phyloP scores from a whole-genome alignment of 2,113 vertebrate species.

The Parus major region DNA sequence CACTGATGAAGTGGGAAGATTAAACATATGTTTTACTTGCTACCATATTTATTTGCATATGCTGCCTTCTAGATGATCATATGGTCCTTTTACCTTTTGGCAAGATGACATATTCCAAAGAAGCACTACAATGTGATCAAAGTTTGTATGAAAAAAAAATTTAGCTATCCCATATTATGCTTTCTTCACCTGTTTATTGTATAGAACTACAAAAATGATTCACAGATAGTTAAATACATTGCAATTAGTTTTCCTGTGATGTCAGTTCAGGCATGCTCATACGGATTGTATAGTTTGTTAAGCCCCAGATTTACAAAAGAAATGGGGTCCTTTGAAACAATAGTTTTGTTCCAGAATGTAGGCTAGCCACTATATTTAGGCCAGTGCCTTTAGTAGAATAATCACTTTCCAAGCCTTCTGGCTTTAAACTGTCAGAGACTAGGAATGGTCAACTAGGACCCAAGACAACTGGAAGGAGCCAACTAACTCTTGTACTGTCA shows the following conservation, averaged over 20 bases:
- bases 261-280: neutral
- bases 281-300: neutral
- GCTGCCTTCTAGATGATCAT: conserved; percentile 52
- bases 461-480: neutral
- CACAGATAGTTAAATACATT: neutral
- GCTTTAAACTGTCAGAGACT: neutral
- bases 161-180: neutral
- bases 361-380: neutral
- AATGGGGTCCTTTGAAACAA: neutral
- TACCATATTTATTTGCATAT: conserved; percentile 66
- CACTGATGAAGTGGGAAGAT: conserved; percentile 57
- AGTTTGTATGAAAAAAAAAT: neutral
- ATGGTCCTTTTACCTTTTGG: conserved; percentile 68
- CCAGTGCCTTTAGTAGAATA: neutral
- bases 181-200: neutral
- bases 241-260: neutral
- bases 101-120: conserved; percentile 42
- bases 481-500: neutral
- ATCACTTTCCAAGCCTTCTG: neutral
- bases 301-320: neutral
- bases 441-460: neutral
- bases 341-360: neutral
- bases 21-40: conserved; percentile 60
- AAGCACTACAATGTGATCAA: conserved; percentile 17
- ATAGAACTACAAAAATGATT: neutral